Evolutionary conservation across 2,797 vertebrate genomes (phyloP), one percentile per base, ranked within the genome.

Genomic region (Schizopygopsis malacanthus): DNA sequence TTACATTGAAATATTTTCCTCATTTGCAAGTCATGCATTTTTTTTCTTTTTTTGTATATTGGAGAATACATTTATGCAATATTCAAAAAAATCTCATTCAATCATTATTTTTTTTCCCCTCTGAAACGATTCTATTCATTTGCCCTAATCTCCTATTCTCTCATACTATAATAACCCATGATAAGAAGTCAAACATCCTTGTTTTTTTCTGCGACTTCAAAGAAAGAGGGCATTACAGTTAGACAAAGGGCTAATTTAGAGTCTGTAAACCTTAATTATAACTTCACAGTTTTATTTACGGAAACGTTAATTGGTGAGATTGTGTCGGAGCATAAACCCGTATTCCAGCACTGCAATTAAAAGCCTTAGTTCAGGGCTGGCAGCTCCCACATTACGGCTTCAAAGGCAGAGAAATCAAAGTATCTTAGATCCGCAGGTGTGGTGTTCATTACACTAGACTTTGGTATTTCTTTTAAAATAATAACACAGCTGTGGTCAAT

Each of bases 191-290:
- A 76, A 89, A 82, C 87, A 45, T 75, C 79, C 72, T 73, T 80
- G 82, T 89, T 93, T 88, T 90, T 65, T 28, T 56, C 22, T 87
- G 86, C 84, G 87, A 90, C 92, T 93, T 95, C 92, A 95, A 95
- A 95, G 92, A 89, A 85, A 84, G 47, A 50, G 84, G 89, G 91
- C 80, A 92, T 93, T 92, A 81, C 45, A 78, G 86, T 87, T 86
- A 92, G 91, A 94, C 93, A 92, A 94, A 94, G 92, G 92, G 93
- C 90, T 93, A 94, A 95, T 95, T 95, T 93, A 92, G 92, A 90
- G 79, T 90, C 80, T 82, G 87, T 85, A 93, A 93, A 92, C 86
- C 90, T 92, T 94, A 93, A 94, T 95, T 93, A 93, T 89, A 82
- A 90, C 88, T 89, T 93, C 87, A 81, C 82, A 90, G 91, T 92